Evolutionary conservation across 1,140 invertebrate species (phyloP).

Genomic region (Euwallacea similis): DNA sequence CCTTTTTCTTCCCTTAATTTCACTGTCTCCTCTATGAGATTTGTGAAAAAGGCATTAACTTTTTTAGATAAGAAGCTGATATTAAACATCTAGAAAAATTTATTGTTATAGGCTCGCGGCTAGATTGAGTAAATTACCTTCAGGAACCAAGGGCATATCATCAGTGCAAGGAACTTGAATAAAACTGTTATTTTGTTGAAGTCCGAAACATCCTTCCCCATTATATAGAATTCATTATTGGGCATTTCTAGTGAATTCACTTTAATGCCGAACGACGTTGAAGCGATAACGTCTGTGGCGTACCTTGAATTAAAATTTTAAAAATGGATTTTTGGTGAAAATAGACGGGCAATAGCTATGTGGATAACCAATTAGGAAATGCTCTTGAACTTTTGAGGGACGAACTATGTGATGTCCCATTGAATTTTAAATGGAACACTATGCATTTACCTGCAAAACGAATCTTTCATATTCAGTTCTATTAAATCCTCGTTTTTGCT

Average conservation of each 20-base stretch:
- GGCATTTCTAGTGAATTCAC: slow-evolving; percentile 51
- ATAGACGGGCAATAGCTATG: too few relatives aligned
- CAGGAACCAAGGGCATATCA: background rate
- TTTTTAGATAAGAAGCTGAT: slow-evolving; percentile 30
- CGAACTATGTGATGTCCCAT: too few relatives aligned
- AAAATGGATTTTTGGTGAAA: too few relatives aligned
- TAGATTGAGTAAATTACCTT: background rate
- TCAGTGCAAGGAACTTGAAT: background rate
- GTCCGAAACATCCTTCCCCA: slow-evolving; percentile 46
- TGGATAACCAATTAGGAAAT: too few relatives aligned
- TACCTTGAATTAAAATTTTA: slow-evolving; percentile 24
- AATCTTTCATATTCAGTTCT: slow-evolving; percentile 37
- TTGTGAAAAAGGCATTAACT: slow-evolving; percentile 41
- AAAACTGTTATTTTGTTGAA: background rate
- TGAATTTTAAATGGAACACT: background rate
- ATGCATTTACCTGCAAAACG: slow-evolving; percentile 13
- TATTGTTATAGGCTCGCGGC: background rate
- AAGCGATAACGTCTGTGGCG: slow-evolving; percentile 55
- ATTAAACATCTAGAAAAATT: slow-evolving; percentile 17
- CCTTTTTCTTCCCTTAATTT: slow-evolving; percentile 48
- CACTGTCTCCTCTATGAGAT: slow-evolving; percentile 50
- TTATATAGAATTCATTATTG: slow-evolving; percentile 51
- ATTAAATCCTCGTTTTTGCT: slow-evolving; percentile 32
- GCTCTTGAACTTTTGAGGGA: too few relatives aligned
- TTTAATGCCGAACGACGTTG: slow-evolving; percentile 51